These are phyloP conservation scores for Sylvietta virens DNA, from an alignment of 2,113 vertebrate genomes.

Conservation along the genomic window DNA sequence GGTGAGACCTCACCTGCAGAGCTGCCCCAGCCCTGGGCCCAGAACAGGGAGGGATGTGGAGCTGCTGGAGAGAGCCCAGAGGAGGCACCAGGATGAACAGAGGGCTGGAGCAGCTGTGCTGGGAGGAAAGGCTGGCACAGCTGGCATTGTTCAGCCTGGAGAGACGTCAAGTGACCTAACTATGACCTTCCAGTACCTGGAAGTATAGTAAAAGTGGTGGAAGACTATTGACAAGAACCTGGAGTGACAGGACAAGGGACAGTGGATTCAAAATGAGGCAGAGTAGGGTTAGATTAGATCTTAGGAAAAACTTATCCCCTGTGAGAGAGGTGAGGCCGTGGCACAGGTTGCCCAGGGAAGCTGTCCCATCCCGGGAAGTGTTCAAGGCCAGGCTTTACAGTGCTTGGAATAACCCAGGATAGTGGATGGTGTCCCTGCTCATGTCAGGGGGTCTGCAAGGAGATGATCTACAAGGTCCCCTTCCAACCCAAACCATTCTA, in stretches of 20 bases:
- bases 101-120: not conserved
- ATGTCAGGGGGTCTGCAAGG: fast-evolving
- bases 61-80: not conserved
- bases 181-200: not conserved
- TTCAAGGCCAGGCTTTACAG: not conserved
- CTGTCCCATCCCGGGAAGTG: not conserved
- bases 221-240: not conserved
- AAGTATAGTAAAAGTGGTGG: not conserved
- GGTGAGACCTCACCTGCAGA: not conserved
- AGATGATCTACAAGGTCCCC: not conserved
- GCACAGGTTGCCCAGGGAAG: not conserved
- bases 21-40: not conserved
- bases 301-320: not conserved
- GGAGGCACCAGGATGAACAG: not conserved
- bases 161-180: not conserved
- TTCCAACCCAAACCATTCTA: not conserved
- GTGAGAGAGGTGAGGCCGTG: not conserved
- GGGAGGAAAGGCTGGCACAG: not conserved
- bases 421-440: not conserved
- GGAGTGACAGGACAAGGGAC: not conserved
- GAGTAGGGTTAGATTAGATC: not conserved
- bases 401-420: not conserved
- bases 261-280: not conserved
- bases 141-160: not conserved
- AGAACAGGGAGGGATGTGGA: not conserved